These are phyloP conservation scores for Psammodynastes pulverulentus DNA, from an alignment of 2,113 vertebrate species.

Conservation along the genomic window DNA sequence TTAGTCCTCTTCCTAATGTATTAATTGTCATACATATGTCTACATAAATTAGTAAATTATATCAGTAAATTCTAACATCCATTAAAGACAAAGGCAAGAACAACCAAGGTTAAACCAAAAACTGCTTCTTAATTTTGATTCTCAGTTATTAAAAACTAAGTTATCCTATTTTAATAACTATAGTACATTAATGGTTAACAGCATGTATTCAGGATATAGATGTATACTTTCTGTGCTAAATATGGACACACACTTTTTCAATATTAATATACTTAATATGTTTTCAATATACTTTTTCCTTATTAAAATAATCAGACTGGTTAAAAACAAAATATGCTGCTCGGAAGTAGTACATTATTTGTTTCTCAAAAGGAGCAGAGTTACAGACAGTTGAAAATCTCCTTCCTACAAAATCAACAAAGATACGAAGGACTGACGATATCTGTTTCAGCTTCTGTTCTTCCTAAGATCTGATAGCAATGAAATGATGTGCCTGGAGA, in stretches of 20 bases:
- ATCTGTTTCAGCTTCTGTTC: slow-evolving; percentile 4
- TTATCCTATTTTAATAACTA: background rate
- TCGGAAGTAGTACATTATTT: background rate
- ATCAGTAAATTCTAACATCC: background rate
- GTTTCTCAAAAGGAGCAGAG: background rate
- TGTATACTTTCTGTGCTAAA: background rate
- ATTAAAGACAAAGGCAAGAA: background rate
- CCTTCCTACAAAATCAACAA: background rate
- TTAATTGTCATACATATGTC: background rate
- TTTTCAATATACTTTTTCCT: background rate
- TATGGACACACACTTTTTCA: background rate
- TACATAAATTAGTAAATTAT: background rate
- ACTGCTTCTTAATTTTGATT: background rate
- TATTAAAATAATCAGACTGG: background rate
- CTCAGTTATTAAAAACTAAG: background rate
- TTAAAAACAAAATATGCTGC: background rate
- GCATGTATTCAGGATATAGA: background rate
- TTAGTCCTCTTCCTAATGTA: background rate
- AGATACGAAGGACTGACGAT: slow-evolving; percentile 1
- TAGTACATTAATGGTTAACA: background rate
- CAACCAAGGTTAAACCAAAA: background rate
- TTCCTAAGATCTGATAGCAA: background rate
- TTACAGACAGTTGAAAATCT: slow-evolving; percentile 3
- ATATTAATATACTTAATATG: no score
- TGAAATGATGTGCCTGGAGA: background rate